phyloP scores from a whole-genome alignment of 2,888 invertebrate species.

The Doris montereyensis region DNA sequence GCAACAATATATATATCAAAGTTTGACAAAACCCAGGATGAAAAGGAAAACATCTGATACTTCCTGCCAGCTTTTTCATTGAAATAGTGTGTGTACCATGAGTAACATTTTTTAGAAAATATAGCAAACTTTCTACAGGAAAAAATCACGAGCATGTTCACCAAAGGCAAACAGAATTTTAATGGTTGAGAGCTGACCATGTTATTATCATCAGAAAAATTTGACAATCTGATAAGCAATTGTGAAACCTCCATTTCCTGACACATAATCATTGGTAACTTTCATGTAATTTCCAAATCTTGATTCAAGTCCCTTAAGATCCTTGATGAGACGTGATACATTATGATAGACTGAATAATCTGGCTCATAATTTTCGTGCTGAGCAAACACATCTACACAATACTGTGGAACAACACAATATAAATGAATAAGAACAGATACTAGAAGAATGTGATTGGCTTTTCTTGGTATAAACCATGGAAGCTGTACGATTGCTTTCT shows the following conservation, averaged over 20 bases:
- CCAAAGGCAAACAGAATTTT: conserved; percentile 67
- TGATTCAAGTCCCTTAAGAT: conserved; percentile 50
- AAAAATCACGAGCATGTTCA: conserved; percentile 71
- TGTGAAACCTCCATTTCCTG: conserved; percentile 56
- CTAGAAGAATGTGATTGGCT: too few relatives aligned
- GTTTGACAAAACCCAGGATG: conserved; percentile 52
- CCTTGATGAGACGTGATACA: conserved; percentile 47
- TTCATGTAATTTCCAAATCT: conserved; percentile 54
- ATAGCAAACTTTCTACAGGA: conserved; percentile 66
- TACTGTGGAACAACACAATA: too few relatives aligned
- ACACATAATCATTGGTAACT: conserved; percentile 52
- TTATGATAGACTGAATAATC: conserved; percentile 67
- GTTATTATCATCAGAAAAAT: conserved; percentile 51
- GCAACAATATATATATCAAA: conserved; percentile 66
- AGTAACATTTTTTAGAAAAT: conserved; percentile 59
- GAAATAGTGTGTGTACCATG: conserved; percentile 42
- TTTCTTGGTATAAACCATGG: too few relatives aligned
- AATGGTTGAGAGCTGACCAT: conserved; percentile 43
- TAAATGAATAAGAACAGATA: too few relatives aligned
- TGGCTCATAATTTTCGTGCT: conserved; percentile 63
- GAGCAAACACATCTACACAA: conserved; percentile 61
- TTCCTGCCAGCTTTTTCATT: conserved; percentile 30
- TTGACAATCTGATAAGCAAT: conserved; percentile 59
- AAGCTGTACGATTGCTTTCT: too few relatives aligned
- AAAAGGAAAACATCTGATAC: conserved; percentile 45